phyloP scores from a whole-genome alignment of 2,113 vertebrate genomes.

The Lonchura striata region DNA sequence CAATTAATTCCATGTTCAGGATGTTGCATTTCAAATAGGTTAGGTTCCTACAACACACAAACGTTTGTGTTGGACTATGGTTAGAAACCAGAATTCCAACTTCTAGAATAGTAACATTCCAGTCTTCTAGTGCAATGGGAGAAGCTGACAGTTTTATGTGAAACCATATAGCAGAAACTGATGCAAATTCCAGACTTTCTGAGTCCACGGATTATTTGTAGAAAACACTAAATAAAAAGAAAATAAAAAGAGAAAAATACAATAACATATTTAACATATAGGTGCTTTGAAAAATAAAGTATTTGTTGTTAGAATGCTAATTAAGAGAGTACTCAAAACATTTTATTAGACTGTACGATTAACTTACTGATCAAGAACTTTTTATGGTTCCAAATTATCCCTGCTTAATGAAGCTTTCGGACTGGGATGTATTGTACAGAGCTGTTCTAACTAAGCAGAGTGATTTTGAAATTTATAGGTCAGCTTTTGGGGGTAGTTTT shows the following conservation, averaged over 20 bases:
- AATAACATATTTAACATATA: background rate
- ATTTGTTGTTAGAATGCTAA: background rate
- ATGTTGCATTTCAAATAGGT: constrained; percentile 71
- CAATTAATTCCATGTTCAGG: constrained; percentile 77
- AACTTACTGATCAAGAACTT: background rate
- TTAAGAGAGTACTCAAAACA: background rate
- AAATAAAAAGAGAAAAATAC: background rate
- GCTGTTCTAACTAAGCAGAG: constrained; percentile 36
- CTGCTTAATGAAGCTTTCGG: background rate
- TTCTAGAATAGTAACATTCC: constrained; percentile 79
- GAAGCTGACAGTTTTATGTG: constrained; percentile 75
- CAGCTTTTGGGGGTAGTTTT: background rate
- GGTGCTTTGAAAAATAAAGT: constrained; percentile 18
- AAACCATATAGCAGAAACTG: constrained; percentile 66
- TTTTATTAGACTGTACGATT: background rate
- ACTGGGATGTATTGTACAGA: background rate
- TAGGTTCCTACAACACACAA: constrained; percentile 71
- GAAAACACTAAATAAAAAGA: constrained; percentile 5
- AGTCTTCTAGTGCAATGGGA: constrained; percentile 76
- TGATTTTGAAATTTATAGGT: background rate
- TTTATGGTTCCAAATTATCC: background rate
- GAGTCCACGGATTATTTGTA: constrained; percentile 40
- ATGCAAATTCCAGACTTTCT: constrained; percentile 72
- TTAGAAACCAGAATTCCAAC: constrained; percentile 75
- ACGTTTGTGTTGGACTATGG: constrained; percentile 74